Evolutionary conservation across 2,113 vertebrate genomes (phyloP).

Genomic region (Trogon surrucura): DNA sequence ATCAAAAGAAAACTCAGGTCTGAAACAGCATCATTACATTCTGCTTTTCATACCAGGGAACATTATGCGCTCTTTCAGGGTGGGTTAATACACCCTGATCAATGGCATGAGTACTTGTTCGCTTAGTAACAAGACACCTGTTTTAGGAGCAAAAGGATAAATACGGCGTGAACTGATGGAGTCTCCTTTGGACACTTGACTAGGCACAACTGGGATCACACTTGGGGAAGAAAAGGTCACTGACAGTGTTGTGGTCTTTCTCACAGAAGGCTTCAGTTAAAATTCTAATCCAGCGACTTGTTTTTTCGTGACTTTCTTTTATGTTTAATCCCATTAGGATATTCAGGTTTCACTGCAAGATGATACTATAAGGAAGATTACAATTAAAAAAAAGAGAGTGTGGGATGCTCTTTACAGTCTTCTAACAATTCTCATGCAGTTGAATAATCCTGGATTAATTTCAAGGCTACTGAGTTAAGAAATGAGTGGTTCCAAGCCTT

Average conservation of each 20-base stretch:
- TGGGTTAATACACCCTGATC: neutral
- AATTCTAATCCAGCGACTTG: slow-evolving; percentile 51
- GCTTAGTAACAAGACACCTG: slow-evolving; percentile 65
- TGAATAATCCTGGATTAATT: slow-evolving; percentile 73
- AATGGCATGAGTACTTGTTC: slow-evolving; percentile 9
- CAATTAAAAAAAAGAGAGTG: slow-evolving; percentile 53
- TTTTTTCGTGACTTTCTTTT: slow-evolving; percentile 62
- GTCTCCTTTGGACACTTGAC: slow-evolving; percentile 56
- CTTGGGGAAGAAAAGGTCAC: slow-evolving; percentile 47
- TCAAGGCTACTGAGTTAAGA: slow-evolving; percentile 59
- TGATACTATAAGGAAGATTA: slow-evolving; percentile 70
- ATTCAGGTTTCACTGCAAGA: slow-evolving; percentile 77
- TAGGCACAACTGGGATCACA: slow-evolving; percentile 33
- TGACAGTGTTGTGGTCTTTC: slow-evolving; percentile 58
- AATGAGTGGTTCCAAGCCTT: slow-evolving; percentile 33
- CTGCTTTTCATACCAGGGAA: neutral
- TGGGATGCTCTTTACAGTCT: slow-evolving; percentile 49
- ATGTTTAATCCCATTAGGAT: slow-evolving; percentile 73
- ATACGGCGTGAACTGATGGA: slow-evolving; percentile 34
- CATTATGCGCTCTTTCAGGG: neutral
- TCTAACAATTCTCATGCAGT: slow-evolving; percentile 56
- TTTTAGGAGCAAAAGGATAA: slow-evolving; percentile 62
- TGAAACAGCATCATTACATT: neutral
- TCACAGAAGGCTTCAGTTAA: slow-evolving; percentile 62
- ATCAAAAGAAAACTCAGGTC: neutral